phyloP scores from a whole-genome alignment of 92 coral and sea anemone genomes.

The Parazoanthus darwini region DNA sequence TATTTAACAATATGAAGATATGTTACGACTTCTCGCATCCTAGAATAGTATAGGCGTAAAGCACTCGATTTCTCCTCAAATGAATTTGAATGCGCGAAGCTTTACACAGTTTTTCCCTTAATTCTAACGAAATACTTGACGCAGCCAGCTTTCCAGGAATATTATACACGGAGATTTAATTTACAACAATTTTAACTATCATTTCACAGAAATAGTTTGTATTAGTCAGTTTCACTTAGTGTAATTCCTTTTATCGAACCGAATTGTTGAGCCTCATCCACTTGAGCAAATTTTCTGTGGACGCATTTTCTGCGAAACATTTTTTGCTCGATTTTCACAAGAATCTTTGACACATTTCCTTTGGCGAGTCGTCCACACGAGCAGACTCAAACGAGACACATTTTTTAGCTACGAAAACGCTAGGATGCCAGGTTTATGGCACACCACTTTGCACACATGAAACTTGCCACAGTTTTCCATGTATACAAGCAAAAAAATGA shows the following conservation, averaged over 20 bases:
- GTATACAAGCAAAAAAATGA: too few relatives aligned
- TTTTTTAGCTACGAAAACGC: not conserved
- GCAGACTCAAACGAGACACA: not conserved
- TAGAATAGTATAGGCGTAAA: not conserved
- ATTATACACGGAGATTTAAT: not conserved
- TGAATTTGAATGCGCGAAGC: too few relatives aligned
- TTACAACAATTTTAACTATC: not conserved
- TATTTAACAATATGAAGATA: not conserved
- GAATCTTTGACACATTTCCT: not conserved
- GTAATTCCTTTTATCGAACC: not conserved
- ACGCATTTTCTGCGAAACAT: too few relatives aligned
- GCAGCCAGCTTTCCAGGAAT: not conserved
- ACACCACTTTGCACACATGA: too few relatives aligned
- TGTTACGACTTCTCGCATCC: not conserved
- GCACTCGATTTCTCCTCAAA: not conserved
- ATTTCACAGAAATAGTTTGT: slow-evolving; percentile 1
- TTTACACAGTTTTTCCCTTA: not conserved
- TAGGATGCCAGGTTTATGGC: too few relatives aligned
- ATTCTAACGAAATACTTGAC: not conserved
- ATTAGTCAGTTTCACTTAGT: not conserved
- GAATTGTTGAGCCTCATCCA: too few relatives aligned
- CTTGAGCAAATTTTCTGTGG: too few relatives aligned
- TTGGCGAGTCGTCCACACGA: too few relatives aligned
- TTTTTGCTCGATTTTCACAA: not conserved
- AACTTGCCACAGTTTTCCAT: too few relatives aligned